These are phyloP conservation scores for Aldabrachelys gigantea DNA, from an alignment of 2,113 vertebrate species.

Conservation along the genomic window DNA sequence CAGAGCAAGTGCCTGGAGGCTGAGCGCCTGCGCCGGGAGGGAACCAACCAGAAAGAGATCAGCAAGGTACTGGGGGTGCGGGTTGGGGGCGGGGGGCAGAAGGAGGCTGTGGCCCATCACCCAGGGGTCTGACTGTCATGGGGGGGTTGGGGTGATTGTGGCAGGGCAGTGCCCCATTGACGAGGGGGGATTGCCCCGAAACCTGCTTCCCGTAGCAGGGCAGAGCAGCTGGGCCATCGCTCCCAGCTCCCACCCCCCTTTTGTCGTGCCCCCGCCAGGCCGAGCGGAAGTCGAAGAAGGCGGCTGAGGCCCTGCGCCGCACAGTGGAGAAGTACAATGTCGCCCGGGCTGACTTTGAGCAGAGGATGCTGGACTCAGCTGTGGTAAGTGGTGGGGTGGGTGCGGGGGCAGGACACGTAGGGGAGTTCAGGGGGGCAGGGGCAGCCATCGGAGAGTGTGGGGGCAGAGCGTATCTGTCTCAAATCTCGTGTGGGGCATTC, in stretches of 20 bases:
- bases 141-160: background rate
- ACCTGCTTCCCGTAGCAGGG: background rate
- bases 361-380: conserved; percentile 93
- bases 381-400: conserved; percentile 74
- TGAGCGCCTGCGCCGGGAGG: conserved; percentile 90
- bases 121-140: no score
- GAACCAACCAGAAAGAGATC: conserved; percentile 90
- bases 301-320: conserved; percentile 83
- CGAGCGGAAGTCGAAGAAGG: conserved; percentile 94
- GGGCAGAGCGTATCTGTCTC: no score
- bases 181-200: fast-evolving
- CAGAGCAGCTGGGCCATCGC: background rate
- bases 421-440: no score
- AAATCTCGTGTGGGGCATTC: background rate
- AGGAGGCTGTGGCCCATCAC: background rate
- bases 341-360: conserved; percentile 90
- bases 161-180: background rate
- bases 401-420: fast-evolving
- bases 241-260: fast-evolving
- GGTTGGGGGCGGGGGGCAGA: fast-evolving
- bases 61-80: conserved; percentile 85
- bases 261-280: conserved; percentile 75
- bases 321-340: conserved; percentile 92
- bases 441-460: fast-evolving
- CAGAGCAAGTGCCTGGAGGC: conserved; percentile 89